These are phyloP conservation scores for Luffia ferchaultella DNA, from an alignment of 2,888 invertebrate genomes.

Conservation along the genomic window DNA sequence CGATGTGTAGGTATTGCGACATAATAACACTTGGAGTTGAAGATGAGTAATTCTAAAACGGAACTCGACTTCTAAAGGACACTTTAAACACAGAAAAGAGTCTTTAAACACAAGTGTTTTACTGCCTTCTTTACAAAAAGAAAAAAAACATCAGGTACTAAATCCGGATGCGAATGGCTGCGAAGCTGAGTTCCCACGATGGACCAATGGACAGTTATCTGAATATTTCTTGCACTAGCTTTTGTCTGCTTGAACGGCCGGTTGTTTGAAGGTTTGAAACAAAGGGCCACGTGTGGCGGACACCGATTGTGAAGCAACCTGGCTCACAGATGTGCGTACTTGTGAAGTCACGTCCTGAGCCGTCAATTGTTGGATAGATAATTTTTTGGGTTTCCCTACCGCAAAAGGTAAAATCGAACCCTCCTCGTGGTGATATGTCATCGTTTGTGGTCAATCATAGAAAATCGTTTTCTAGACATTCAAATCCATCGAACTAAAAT, in stretches of 20 bases:
- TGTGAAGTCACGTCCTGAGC: not conserved
- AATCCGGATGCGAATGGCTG: conserved; percentile 53
- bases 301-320: not conserved
- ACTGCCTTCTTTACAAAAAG: conserved; percentile 38
- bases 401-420: too few relatives aligned
- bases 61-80: conserved; percentile 17
- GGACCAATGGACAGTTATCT: conserved; percentile 19
- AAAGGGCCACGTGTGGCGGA: conserved; percentile 44
- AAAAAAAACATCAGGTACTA: conserved; percentile 33
- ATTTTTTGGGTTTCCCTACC: too few relatives aligned
- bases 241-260: conserved; percentile 25
- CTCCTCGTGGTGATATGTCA: not conserved
- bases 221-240: conserved; percentile 28
- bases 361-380: not conserved
- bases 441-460: not conserved
- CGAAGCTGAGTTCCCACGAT: conserved; percentile 45
- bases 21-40: conserved; percentile 2
- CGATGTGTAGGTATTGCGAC: too few relatives aligned
- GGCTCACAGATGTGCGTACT: not conserved
- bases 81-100: conserved; percentile 27
- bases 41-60: conserved; percentile 23
- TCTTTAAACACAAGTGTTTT: conserved; percentile 53
- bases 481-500: not conserved
- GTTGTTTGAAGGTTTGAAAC: conserved; percentile 24
- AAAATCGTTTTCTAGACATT: not conserved